Evolutionary conservation across 2,113 vertebrate genomes (phyloP).

Genomic region (Acrocephalus kingi): DNA sequence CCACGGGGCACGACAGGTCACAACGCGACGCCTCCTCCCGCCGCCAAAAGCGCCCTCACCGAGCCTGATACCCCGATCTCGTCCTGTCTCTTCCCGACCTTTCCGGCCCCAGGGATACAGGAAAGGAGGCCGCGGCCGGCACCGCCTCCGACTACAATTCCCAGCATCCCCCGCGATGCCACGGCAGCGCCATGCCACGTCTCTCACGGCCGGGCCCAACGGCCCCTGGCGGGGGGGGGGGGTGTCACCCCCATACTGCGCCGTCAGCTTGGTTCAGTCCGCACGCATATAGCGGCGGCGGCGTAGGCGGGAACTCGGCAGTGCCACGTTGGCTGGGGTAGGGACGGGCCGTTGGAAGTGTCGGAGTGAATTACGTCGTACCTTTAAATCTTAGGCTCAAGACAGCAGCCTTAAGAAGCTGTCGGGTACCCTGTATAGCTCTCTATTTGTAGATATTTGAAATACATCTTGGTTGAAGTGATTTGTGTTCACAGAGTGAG

Average conservation of each 20-base stretch:
- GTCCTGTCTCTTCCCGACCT: background rate
- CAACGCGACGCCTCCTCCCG: background rate
- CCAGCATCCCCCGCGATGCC: background rate
- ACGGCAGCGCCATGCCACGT: background rate
- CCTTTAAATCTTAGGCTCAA: fast-evolving
- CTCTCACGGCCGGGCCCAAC: background rate
- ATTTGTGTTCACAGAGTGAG: fast-evolving
- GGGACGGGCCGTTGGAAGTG: fast-evolving
- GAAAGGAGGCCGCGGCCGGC: background rate
- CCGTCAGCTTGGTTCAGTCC: background rate
- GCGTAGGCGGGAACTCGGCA: fast-evolving
- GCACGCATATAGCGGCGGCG: fast-evolving
- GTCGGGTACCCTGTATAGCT: fast-evolving
- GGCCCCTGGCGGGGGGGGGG: too few relatives aligned
- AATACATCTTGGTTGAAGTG: fast-evolving
- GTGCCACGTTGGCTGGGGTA: background rate
- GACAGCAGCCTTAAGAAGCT: fast-evolving
- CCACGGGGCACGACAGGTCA: background rate
- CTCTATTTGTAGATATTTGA: fast-evolving
- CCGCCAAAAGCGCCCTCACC: background rate
- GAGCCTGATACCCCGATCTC: fast-evolving
- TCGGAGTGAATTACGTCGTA: fast-evolving
- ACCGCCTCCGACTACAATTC: background rate
- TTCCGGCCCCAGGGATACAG: background rate
- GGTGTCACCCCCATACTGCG: fast-evolving